A percentile compares a stretch with the other conserved stretches of the same genome.
Conservation (phyloP, 2,797 vertebrate genomes). For the Menidia menidia region DNA sequence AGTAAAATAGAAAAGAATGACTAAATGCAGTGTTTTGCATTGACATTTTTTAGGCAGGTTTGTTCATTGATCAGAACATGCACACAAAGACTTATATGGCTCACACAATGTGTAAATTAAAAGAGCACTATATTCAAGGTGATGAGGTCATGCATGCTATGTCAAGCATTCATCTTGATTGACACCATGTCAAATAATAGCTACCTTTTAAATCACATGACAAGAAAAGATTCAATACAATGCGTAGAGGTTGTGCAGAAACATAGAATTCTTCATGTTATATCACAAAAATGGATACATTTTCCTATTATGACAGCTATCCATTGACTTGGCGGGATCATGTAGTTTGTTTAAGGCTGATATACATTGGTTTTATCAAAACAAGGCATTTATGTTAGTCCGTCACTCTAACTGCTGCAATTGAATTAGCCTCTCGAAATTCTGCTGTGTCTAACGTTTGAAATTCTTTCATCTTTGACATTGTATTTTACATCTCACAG, state of each 20-base stretch:
- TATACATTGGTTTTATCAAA: conserved; percentile 30
- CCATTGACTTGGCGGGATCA: neutral
- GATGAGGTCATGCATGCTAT: conserved; percentile 26
- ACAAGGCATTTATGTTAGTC: conserved; percentile 26
- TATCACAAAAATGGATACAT: conserved; percentile 1
- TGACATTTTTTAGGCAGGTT: too few relatives aligned
- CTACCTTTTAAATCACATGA: conserved; percentile 40
- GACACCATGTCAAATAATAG: conserved; percentile 48
- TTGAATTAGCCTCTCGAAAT: conserved; percentile 39
- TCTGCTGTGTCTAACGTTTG: conserved; percentile 25
- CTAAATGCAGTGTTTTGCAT: too few relatives aligned
- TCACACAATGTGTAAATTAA: conserved; percentile 9
- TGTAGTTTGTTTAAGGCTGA: conserved; percentile 4
- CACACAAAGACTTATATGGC: neutral
- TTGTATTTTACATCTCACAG: conserved; percentile 5
- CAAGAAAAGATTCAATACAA: neutral
- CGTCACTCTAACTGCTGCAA: conserved; percentile 32
- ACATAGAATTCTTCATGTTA: conserved; percentile 4
- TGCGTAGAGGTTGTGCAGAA: conserved; percentile 19
- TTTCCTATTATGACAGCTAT: neutral
- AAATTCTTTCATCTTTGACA: conserved; percentile 10
- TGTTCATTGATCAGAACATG: conserved; percentile 19
- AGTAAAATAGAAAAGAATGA: neutral
- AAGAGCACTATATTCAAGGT: conserved; percentile 27
- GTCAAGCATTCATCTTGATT: conserved; percentile 43